These are phyloP conservation scores for Percopsis omiscomaycus DNA, from an alignment of 2,797 vertebrate species.

Conservation along the genomic window DNA sequence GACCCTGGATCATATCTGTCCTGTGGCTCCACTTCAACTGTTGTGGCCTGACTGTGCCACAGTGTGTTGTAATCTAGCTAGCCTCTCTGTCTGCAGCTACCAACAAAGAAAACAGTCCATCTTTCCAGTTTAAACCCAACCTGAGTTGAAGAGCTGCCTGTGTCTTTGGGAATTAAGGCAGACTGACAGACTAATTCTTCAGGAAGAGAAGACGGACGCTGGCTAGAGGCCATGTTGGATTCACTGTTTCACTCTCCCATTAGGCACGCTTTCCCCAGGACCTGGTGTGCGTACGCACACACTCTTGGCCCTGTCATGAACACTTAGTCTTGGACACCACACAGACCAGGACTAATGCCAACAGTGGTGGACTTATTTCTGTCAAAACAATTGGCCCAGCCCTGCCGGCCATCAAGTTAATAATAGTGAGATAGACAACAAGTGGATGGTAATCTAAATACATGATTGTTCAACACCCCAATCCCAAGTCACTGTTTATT, in stretches of 20 bases:
- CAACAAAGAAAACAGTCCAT: constrained; percentile 37
- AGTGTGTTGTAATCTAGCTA: constrained; percentile 20
- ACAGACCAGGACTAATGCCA: constrained; percentile 49
- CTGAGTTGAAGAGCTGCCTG: constrained; percentile 42
- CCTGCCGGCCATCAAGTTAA: constrained; percentile 35
- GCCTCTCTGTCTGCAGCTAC: constrained; percentile 43
- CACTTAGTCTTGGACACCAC: constrained; percentile 62
- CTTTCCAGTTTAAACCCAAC: constrained; percentile 47
- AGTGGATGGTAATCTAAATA: constrained; percentile 28
- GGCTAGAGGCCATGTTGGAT: constrained; percentile 63
- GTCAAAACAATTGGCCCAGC: constrained; percentile 55
- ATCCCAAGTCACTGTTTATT: constrained; percentile 39
- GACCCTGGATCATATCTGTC: constrained; percentile 32
- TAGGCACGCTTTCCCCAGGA: constrained; percentile 57
- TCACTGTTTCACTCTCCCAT: constrained; percentile 65
- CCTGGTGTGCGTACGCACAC: constrained; percentile 31
- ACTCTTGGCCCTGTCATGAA: constrained; percentile 62
- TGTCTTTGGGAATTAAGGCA: constrained; percentile 57
- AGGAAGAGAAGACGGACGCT: constrained; percentile 57
- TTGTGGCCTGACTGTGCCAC: constrained; percentile 29
- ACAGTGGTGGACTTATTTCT: constrained; percentile 56
- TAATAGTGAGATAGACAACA: constrained; percentile 34
- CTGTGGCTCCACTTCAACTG: constrained; percentile 23
- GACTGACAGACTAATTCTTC: constrained; percentile 66
- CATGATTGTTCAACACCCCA: constrained; percentile 30